Evolutionary conservation across 2,888 invertebrate species (phyloP).

Genomic region (Camptogramma bilineatum): DNA sequence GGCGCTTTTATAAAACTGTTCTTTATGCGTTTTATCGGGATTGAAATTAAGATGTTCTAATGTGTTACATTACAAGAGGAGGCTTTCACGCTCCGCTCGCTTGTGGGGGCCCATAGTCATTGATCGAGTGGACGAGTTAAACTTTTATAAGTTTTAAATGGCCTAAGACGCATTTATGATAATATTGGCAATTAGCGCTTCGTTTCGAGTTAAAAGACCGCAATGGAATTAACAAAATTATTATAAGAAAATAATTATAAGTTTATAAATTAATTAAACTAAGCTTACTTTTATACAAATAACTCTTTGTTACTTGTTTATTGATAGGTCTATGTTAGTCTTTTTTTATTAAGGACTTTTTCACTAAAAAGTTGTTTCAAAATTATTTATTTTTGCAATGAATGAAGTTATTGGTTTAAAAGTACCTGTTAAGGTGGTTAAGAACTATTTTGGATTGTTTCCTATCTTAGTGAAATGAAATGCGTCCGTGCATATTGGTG

Average conservation of each 20-base stretch:
- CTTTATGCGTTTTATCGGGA: slow-evolving; percentile 76
- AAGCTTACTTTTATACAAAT: too few species aligned
- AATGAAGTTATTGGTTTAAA: too few species aligned
- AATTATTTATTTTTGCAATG: too few species aligned
- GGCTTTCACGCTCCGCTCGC: slow-evolving; percentile 29
- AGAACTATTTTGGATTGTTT: too few species aligned
- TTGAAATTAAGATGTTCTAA: slow-evolving; percentile 80
- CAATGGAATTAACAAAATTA: background rate
- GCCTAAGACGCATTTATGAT: background rate
- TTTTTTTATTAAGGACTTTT: too few species aligned
- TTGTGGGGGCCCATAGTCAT: slow-evolving; percentile 4
- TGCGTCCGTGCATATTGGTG: too few species aligned
- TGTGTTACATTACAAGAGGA: slow-evolving; percentile 57
- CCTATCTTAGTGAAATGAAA: too few species aligned
- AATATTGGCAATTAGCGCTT: background rate
- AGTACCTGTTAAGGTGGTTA: too few species aligned
- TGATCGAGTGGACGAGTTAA: slow-evolving; percentile 2
- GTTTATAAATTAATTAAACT: too few species aligned
- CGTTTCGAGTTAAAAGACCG: background rate
- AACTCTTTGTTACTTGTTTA: too few species aligned
- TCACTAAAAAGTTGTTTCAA: too few species aligned
- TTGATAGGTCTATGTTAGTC: too few species aligned
- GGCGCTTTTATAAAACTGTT: slow-evolving; percentile 70
- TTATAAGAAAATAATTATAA: background rate
- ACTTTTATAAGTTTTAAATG: background rate